Evolutionary conservation across 2,113 vertebrate species (phyloP).

Genomic region (Cervus canadensis): DNA sequence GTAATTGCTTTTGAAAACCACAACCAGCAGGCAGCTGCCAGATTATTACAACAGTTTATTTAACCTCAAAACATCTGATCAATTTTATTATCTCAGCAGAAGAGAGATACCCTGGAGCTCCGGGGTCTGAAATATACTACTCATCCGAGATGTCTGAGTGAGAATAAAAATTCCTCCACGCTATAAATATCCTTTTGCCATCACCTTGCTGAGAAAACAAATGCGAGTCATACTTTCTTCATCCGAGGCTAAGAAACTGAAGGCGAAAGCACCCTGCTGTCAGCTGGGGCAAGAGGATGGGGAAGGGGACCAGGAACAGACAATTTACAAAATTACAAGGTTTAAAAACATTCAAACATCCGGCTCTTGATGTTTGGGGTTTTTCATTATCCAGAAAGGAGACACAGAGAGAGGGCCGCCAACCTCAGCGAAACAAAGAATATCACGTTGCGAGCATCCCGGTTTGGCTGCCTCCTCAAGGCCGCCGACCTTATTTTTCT

Average conservation of each 20-base stretch:
- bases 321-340: constrained; percentile 60
- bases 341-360: constrained; percentile 65
- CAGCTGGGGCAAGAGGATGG: neutral
- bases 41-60: constrained; percentile 72
- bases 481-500: neutral
- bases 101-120: constrained; percentile 38
- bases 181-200: constrained; percentile 46
- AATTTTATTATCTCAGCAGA: constrained; percentile 73
- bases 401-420: neutral
- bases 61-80: constrained; percentile 75
- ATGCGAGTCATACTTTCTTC: constrained; percentile 3
- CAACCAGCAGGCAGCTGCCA: constrained; percentile 71
- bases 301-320: constrained; percentile 49
- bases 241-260: neutral
- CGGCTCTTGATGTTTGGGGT: constrained; percentile 29
- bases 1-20: constrained; percentile 71
- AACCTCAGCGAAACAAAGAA: constrained; percentile 47
- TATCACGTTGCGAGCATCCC: neutral
- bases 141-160: constrained; percentile 7
- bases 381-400: constrained; percentile 56
- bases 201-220: constrained; percentile 55
- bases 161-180: neutral
- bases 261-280: neutral
- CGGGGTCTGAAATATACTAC: constrained; percentile 28
- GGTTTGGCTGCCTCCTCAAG: neutral